phyloP scores from a whole-genome alignment of 2,888 invertebrate species.

The Megastigmus dorsalis region DNA sequence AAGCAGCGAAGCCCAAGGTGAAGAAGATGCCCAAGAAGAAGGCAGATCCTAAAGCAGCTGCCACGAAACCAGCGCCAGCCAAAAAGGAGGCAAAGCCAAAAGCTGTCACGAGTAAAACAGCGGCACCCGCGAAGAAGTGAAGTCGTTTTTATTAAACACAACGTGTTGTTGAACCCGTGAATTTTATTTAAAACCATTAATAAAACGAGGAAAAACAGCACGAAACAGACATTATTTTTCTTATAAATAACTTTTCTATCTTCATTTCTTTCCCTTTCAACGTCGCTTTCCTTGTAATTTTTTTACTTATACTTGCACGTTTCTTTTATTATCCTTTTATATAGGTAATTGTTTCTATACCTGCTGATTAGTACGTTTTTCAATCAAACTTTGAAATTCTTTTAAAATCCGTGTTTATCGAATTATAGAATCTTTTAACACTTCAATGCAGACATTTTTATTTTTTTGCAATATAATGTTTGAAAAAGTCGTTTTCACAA shows the following conservation, averaged over 20 bases:
- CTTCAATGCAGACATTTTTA: too few species aligned
- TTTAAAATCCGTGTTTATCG: too few species aligned
- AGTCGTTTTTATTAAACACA: constrained; percentile 45
- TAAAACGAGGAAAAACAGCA: constrained; percentile 51
- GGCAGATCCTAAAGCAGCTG: constrained; percentile 19
- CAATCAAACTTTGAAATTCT: too few species aligned
- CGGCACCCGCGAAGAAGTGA: constrained; percentile 60
- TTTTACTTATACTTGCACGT: too few species aligned
- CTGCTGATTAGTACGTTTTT: too few species aligned
- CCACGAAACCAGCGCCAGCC: constrained; percentile 50
- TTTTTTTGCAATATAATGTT: too few species aligned
- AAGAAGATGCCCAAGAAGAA: constrained; percentile 39
- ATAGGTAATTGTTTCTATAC: too few species aligned
- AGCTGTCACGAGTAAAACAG: constrained; percentile 44
- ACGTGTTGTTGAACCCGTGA: constrained; percentile 47
- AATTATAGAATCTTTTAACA: too few species aligned
- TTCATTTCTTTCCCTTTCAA: constrained; percentile 3
- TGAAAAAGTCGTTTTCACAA: too few species aligned
- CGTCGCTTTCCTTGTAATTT: too few species aligned
- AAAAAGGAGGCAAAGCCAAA: constrained; percentile 45
- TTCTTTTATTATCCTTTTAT: too few species aligned
- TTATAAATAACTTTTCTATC: constrained; percentile 6
- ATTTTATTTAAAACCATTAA: constrained; percentile 45
- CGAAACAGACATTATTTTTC: constrained; percentile 39
- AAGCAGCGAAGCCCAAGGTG: constrained; percentile 58